A percentile compares a stretch with the other conserved stretches of the same genome.
Evolutionary conservation across 2,888 invertebrate species (phyloP).

Genomic region (Melipona beecheii): DNA sequence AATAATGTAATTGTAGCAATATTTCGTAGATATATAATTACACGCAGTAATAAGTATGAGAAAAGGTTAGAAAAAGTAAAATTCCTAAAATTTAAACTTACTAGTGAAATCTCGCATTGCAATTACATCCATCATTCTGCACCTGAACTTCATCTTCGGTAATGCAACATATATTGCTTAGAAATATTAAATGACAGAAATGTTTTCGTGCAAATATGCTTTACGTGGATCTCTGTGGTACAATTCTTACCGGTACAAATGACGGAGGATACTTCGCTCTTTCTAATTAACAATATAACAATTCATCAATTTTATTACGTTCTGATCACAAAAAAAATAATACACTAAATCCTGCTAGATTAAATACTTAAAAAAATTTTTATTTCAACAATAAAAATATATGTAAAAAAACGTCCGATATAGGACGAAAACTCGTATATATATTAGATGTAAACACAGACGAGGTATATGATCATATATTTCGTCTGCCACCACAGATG

Average conservation of each 20-base stretch:
- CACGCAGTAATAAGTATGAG: background rate
- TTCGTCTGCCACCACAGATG: too few species aligned
- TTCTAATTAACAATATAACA: background rate
- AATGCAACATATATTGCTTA: background rate
- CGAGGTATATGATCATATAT: too few species aligned
- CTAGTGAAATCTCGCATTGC: conserved; percentile 91
- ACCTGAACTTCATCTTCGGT: conserved; percentile 88
- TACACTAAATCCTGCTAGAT: background rate
- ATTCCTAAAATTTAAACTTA: conserved; percentile 79
- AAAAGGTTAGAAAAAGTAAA: conserved; percentile 42
- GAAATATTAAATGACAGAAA: background rate
- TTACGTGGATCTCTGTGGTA: conserved; percentile 18
- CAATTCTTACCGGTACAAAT: background rate
- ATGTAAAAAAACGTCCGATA: background rate
- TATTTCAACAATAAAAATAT: background rate
- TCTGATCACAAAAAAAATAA: background rate
- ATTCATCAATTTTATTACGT: background rate
- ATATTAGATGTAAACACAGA: background rate
- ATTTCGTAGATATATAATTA: background rate
- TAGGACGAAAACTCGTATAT: background rate
- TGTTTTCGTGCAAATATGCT: background rate
- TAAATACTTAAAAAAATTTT: background rate
- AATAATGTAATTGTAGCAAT: background rate
- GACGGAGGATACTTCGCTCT: background rate
- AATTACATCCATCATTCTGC: conserved; percentile 88